Conservation (phyloP, 2,888 invertebrate species). For the Sesia apiformis region DNA sequence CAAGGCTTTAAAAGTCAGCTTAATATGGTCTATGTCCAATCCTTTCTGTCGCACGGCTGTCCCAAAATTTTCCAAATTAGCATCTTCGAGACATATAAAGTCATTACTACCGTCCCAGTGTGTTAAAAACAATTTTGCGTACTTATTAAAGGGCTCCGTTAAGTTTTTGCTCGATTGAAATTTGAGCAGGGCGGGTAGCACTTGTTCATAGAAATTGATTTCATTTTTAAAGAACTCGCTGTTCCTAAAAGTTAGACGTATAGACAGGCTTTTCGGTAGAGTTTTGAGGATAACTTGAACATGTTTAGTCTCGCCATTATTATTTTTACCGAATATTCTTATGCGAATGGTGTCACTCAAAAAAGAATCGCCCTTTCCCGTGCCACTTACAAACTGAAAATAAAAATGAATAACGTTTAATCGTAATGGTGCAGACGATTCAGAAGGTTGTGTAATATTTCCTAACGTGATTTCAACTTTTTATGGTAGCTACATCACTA, state of each 20-base stretch:
- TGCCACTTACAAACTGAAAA: slow-evolving; percentile 54
- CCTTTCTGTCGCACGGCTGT: slow-evolving; percentile 63
- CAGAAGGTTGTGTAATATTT: too few relatives aligned
- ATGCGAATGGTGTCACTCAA: slow-evolving; percentile 78
- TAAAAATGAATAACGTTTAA: not conserved
- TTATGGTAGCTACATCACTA: not conserved
- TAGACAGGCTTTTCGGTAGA: slow-evolving; percentile 77
- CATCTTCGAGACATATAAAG: slow-evolving; percentile 73
- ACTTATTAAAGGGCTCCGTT: slow-evolving; percentile 66
- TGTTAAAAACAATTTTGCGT: slow-evolving; percentile 56
- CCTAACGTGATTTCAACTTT: not conserved
- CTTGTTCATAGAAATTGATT: slow-evolving; percentile 76
- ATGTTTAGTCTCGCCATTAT: slow-evolving; percentile 25
- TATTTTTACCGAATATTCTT: slow-evolving; percentile 60
- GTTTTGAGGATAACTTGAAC: slow-evolving; percentile 77
- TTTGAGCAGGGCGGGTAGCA: slow-evolving; percentile 56
- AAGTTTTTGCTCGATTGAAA: slow-evolving; percentile 50
- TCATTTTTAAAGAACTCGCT: slow-evolving; percentile 82
- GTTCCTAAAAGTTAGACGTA: slow-evolving; percentile 78
- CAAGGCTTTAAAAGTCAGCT: slow-evolving; percentile 60
- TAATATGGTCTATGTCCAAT: slow-evolving; percentile 64
- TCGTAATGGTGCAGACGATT: too few relatives aligned
- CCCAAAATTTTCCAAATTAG: slow-evolving; percentile 51
- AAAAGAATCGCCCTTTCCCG: slow-evolving; percentile 80
- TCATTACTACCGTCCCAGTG: slow-evolving; percentile 70